A percentile compares a stretch with the other conserved stretches of the same genome.
phyloP scores from a whole-genome alignment of 2,888 invertebrate species.

The Rhopalosiphum nymphaeae region DNA sequence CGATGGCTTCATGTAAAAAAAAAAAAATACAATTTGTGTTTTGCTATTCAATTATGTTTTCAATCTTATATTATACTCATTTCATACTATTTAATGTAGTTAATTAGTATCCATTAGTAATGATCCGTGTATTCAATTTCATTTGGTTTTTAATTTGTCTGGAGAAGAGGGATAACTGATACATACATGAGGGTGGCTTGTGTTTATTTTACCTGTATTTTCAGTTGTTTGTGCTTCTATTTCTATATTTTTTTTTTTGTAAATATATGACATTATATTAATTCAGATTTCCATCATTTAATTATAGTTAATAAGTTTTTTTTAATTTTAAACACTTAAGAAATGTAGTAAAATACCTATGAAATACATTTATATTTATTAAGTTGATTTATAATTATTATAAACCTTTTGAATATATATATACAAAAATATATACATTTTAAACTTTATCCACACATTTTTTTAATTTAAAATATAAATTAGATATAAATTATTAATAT shows the following conservation, averaged over 20 bases:
- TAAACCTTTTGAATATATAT: background rate
- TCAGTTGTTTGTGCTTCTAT: conserved; percentile 46
- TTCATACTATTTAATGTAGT: conserved; percentile 50
- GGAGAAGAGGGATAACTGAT: background rate
- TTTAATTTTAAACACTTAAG: conserved; percentile 30
- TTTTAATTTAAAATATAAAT: conserved; percentile 25
- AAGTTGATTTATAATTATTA: conserved; percentile 43
- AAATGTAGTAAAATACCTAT: conserved; percentile 18
- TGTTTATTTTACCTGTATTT: conserved; percentile 21
- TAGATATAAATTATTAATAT: conserved; percentile 28
- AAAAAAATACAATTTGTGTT: conserved; percentile 18
- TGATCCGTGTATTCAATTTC: conserved; percentile 30
- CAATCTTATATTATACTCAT: conserved; percentile 50
- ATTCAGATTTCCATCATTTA: conserved; percentile 22
- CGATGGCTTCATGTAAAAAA: conserved; percentile 61
- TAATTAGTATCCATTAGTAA: conserved; percentile 39
- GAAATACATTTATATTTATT: conserved; percentile 29
- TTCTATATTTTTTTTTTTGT: conserved; percentile 47
- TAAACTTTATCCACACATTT: background rate
- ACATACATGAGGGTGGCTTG: background rate
- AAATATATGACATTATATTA: conserved; percentile 58
- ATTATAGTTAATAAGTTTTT: conserved; percentile 42
- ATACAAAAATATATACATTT: conserved; percentile 1
- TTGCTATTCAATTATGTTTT: conserved; percentile 43
- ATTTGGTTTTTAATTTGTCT: conserved; percentile 14